A percentile compares a stretch with the other conserved stretches of the same genome.
Evolutionary conservation across 1,140 invertebrate genomes (phyloP).

Genomic region (Drosophila repleta): DNA sequence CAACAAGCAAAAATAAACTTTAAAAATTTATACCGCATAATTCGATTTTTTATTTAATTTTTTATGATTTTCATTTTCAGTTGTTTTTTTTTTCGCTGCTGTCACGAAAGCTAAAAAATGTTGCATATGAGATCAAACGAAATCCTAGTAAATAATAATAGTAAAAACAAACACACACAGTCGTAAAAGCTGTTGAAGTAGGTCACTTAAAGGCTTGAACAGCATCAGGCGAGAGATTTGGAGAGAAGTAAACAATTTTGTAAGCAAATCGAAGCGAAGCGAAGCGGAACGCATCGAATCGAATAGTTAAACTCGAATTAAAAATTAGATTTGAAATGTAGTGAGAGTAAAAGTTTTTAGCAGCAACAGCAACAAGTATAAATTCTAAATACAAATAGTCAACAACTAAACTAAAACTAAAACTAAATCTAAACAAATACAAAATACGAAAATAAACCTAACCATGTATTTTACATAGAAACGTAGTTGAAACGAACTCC

Average conservation of each 20-base stretch:
- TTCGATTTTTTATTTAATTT: conserved; percentile 15
- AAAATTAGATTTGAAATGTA: conserved; percentile 48
- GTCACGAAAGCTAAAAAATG: not conserved
- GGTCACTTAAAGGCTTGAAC: conserved; percentile 19
- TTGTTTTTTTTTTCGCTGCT: conserved; percentile 33
- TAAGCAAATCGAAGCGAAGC: conserved; percentile 22
- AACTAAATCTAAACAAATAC: conserved; percentile 23
- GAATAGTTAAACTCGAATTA: conserved; percentile 46
- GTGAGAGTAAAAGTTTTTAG: conserved; percentile 51
- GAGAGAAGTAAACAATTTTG: conserved; percentile 35
- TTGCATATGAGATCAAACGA: conserved; percentile 6
- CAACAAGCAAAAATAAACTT: conserved; percentile 63
- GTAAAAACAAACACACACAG: not conserved
- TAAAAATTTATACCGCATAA: conserved; percentile 69
- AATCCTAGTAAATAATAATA: conserved; percentile 2
- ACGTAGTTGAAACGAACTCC: conserved; percentile 49
- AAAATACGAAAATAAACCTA: conserved; percentile 54
- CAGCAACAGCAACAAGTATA: conserved; percentile 45
- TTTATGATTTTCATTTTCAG: conserved; percentile 2
- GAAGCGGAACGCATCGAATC: conserved; percentile 5
- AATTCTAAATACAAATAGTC: conserved; percentile 55
- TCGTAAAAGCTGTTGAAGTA: conserved; percentile 10
- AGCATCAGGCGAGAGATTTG: conserved; percentile 15
- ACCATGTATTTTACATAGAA: conserved; percentile 74
- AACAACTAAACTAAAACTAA: conserved; percentile 28